Base-by-base conservation (phyloP, 2,797 vertebrate genomes). In the Poeciliopsis presidionis region DNA sequence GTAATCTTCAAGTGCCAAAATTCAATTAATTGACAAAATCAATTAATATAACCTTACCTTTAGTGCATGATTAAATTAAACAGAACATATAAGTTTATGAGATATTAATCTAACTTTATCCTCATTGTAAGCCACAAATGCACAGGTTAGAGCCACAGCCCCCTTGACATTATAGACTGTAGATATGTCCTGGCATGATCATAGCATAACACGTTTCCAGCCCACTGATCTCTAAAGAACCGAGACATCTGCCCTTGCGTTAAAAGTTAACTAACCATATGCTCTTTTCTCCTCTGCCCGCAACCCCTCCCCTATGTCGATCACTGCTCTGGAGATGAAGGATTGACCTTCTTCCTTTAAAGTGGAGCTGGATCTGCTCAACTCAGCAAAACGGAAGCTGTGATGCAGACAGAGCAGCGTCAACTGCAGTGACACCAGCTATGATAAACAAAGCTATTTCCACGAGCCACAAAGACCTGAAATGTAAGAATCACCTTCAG, bases 201-300 rank as follows among this genome's bases (percentile, higher is more conserved):
- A 71, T 76, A 86, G 76, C 57, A 86, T 82, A 87, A 88, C 73
- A 81, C 22, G 22, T 84, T 88, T 87, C 80, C 90, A 85, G 78
- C 74, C 51, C 81, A 76, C 80, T 88, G 86, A 89, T 81, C 79
- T 83, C 72, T 69, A 81, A 83, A 81, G 55, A 41, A 75, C 77
- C 28, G 70, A 84, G 76, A 90, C 90, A 92, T 88, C 89, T 90
- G 88, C 83, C 61, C 75, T 77, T 13, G 25, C 77, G 77, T 86
- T 86, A 83, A 87, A 69, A 86, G 80, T 84, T 90, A 90, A 92
- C 90, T 71, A 90, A 85, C 81, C 92, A 84, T 86, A 85, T 78
- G 86, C 78, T 86, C 78, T 74, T 72, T 73, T 55, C 77, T 75
- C 77, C 74, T 59, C 77, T 75, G 20, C 74, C 11, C 41, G 28